phyloP scores from a whole-genome alignment of 2,797 vertebrate species.

The Enteromius fasciolatus region DNA sequence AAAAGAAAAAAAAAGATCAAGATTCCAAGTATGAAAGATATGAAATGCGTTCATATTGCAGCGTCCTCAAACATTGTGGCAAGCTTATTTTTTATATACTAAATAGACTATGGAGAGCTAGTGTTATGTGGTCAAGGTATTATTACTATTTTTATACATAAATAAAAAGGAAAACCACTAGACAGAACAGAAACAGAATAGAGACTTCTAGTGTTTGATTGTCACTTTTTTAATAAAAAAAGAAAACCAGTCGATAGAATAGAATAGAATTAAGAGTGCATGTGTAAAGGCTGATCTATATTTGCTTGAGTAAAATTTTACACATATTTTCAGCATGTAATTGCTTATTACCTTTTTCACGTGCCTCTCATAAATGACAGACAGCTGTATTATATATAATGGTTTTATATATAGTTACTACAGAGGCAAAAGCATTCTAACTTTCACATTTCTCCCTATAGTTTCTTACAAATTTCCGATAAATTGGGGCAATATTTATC shows the following conservation, averaged over 20 bases:
- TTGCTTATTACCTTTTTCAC: not conserved
- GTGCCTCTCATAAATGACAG: not conserved
- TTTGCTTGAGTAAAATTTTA: not conserved
- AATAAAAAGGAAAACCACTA: too few relatives aligned
- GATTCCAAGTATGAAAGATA: not conserved
- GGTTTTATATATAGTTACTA: not conserved
- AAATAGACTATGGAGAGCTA: too few relatives aligned
- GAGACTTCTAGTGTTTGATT: too few relatives aligned
- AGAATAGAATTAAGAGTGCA: not conserved
- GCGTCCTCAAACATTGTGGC: too few relatives aligned
- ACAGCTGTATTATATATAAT: not conserved
- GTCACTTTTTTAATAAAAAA: too few relatives aligned
- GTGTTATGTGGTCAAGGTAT: too few relatives aligned
- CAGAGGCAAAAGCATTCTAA: not conserved
- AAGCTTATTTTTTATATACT: too few relatives aligned
- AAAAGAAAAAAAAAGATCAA: not conserved
- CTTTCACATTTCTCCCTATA: not conserved
- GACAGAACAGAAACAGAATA: too few relatives aligned
- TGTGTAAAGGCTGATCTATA: not conserved
- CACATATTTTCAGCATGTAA: not conserved
- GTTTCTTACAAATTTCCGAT: not conserved
- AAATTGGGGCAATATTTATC: not conserved
- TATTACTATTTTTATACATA: too few relatives aligned
- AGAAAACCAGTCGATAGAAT: too few relatives aligned
- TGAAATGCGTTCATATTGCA: not conserved